Evolutionary conservation across 1,140 invertebrate genomes (phyloP).

Genomic region (Orussus abietinus): DNA sequence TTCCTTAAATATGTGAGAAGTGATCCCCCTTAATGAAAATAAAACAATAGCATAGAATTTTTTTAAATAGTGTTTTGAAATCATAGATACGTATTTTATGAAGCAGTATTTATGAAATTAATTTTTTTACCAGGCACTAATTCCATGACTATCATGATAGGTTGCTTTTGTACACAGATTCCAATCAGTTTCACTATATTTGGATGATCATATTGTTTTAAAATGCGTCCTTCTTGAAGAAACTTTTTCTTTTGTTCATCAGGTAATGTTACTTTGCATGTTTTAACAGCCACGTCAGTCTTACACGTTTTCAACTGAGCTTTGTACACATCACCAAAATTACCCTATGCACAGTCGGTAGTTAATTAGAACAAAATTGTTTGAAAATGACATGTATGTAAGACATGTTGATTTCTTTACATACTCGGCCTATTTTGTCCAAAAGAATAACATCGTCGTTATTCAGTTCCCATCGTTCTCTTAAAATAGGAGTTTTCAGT

Average conservation of each 20-base stretch:
- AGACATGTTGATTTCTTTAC: slow-evolving; percentile 23
- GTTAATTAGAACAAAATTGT: too few relatives aligned
- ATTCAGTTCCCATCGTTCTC: slow-evolving; percentile 95
- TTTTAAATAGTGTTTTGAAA: slow-evolving; percentile 5
- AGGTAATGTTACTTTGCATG: slow-evolving; percentile 86
- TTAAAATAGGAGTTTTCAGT: slow-evolving; percentile 77
- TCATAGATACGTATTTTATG: slow-evolving; percentile 1
- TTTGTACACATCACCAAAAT: slow-evolving; percentile 96
- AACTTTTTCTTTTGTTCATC: slow-evolving; percentile 97
- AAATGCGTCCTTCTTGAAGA: slow-evolving; percentile 89
- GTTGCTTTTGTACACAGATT: slow-evolving; percentile 96
- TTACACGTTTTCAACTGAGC: slow-evolving; percentile 78
- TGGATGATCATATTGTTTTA: slow-evolving; percentile 95
- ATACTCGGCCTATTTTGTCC: slow-evolving; percentile 92
- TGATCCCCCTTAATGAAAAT: slow-evolving; percentile 72
- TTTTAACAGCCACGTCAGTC: slow-evolving; percentile 92
- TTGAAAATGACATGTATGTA: too few relatives aligned
- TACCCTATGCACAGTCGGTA: too few relatives aligned
- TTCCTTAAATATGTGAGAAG: slow-evolving; percentile 83
- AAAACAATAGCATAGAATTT: background rate
- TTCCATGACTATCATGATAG: slow-evolving; percentile 99
- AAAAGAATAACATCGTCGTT: slow-evolving; percentile 91
- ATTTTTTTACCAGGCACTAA: slow-evolving; percentile 73
- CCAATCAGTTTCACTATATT: slow-evolving; percentile 96
- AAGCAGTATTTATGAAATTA: slow-evolving; percentile 2